phyloP scores from a whole-genome alignment of 23 tunicate species.

The Clavelina lepadiformis region DNA sequence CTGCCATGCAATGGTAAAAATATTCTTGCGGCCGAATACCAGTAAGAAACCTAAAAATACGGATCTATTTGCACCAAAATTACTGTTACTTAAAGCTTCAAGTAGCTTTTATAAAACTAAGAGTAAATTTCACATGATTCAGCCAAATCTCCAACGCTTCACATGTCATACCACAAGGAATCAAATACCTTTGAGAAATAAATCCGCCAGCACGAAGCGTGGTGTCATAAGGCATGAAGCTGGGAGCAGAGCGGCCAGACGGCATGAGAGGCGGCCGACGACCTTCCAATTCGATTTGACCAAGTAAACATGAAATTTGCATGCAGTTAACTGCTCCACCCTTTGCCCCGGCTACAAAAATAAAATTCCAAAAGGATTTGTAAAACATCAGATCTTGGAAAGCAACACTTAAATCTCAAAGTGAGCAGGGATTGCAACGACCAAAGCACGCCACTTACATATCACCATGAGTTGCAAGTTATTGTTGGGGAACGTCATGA shows the following conservation, averaged over 20 bases:
- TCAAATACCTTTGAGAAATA: conserved; percentile 88
- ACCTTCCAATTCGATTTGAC: conserved; percentile 97
- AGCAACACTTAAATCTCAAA: too few relatives aligned
- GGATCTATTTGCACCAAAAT: neutral
- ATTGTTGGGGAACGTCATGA: conserved; percentile 77
- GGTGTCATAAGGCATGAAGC: conserved; percentile 84
- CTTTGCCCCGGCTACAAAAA: conserved; percentile 89
- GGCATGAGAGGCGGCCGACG: conserved; percentile 81
- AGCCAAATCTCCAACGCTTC: too few relatives aligned
- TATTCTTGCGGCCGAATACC: conserved; percentile 96
- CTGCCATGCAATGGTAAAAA: conserved; percentile 97
- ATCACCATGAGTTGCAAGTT: conserved; percentile 92
- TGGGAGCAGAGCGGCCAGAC: conserved; percentile 78
- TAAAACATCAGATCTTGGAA: neutral
- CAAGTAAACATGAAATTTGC: conserved; percentile 85
- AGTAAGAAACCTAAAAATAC: conserved; percentile 60
- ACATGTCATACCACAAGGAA: too few relatives aligned
- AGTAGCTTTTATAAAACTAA: neutral
- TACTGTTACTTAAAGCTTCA: neutral
- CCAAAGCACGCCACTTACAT: conserved; percentile 36
- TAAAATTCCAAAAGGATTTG: neutral
- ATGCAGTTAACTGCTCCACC: conserved; percentile 92
- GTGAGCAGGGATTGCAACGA: too few relatives aligned
- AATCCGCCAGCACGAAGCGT: conserved; percentile 92
- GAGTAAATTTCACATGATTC: neutral